Base-by-base conservation (phyloP, 2,888 invertebrate species). In the Meteorus colon region DNA sequence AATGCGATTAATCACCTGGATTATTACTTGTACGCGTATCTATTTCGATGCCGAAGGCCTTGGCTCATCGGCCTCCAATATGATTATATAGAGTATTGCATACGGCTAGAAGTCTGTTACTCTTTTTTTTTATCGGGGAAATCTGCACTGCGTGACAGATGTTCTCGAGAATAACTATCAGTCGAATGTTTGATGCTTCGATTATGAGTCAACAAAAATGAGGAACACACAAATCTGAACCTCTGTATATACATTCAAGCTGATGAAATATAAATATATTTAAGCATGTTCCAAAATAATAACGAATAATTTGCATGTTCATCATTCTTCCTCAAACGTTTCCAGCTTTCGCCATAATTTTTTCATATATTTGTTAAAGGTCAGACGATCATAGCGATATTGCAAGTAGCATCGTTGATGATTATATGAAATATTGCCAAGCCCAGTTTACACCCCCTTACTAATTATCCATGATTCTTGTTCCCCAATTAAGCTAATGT, bases 401-500 rank as follows among this genome's bases (percentile, higher is more conserved):
- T 67, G 29, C 8, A 41, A 72, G 62, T 34, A 48, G 48, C 41
- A 67, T 29, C 31, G 24, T 24, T 24, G 72, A 72, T 69, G 70
- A 62, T 51, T 51, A 31, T 69, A 74, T 73, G 75, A 67, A 76
- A 76, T 75, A 77, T 77, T 78, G 88, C 89, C 89, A 81, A 82
- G 86, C 88, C 89, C 87, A 86, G 55, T 73, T 76, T 84, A 83
- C 82, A 5, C 10, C 55, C 55, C 8, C 55, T 19, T 6, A 8
- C 6, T 19, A 16, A n/a, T 16, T n/a, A 48, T 55, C n/a, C 19
- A 4, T 55, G n/a, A 19, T 55, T 55, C 24, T 8, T 6, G 2
- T 55, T 79, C 81, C 88, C 84, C 87, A 89, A 89, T 89, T 88
- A 89, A 85, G 87, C 88, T 89, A 89, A 89, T 89, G 89, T 87